Evolutionary conservation across 2,113 vertebrate genomes (phyloP).

Genomic region (Porphyrio hochstetteri): DNA sequence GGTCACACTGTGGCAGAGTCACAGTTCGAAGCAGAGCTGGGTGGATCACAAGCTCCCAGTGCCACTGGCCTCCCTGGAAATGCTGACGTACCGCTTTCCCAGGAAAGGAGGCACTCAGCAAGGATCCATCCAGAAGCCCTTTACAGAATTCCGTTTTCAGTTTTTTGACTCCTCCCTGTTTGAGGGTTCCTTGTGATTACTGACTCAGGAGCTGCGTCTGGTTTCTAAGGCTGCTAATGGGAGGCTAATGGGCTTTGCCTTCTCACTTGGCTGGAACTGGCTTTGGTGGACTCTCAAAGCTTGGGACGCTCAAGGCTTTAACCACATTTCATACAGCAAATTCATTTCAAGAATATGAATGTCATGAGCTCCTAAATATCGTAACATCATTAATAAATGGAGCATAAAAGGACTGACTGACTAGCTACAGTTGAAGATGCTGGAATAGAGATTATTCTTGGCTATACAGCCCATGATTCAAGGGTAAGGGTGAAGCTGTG

Average conservation of each 20-base stretch:
- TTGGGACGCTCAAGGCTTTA: not conserved
- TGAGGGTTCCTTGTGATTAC: slow-evolving; percentile 38
- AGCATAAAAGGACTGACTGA: not conserved
- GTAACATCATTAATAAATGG: not conserved
- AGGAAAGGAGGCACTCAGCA: slow-evolving; percentile 8
- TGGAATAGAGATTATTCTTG: not conserved
- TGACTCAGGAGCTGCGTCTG: not conserved
- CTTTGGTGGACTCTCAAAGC: not conserved
- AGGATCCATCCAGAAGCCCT: not conserved
- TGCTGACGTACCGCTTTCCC: slow-evolving; percentile 8
- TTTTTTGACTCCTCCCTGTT: slow-evolving; percentile 48
- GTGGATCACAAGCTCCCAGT: not conserved
- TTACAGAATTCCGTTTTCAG: not conserved
- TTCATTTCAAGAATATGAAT: not conserved
- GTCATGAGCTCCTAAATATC: not conserved
- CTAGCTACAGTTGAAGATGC: not conserved
- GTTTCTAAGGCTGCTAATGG: not conserved
- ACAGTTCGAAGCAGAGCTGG: not conserved
- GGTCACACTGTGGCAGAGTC: not conserved
- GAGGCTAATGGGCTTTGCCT: not conserved
- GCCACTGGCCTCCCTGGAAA: not conserved
- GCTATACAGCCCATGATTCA: not conserved
- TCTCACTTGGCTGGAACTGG: not conserved
- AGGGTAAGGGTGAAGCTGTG: not conserved
- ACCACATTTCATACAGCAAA: not conserved